Percentiles rank a stretch among this genome's conserved stretches.
Conservation (phyloP, 1,140 invertebrate genomes). For the Gerris buenoi region DNA sequence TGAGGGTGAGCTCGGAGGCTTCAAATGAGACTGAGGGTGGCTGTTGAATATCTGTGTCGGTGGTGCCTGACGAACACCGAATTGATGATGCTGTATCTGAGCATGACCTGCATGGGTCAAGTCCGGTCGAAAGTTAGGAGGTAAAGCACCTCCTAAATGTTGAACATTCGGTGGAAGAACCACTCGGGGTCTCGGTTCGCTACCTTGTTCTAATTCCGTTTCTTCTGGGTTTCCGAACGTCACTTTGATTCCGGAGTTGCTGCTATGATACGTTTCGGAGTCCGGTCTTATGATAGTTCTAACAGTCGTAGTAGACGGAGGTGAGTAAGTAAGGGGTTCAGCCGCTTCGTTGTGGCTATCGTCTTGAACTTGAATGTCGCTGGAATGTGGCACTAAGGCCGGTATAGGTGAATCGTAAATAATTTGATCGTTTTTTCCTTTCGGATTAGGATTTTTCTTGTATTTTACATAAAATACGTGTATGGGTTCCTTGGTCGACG, state of each 20-base stretch:
- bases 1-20: background rate
- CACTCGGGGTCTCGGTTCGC: constrained; percentile 14
- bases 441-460: constrained; percentile 45
- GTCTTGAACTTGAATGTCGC: constrained; percentile 14
- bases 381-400: constrained; percentile 49
- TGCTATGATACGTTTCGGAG: constrained; percentile 54
- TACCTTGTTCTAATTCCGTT: constrained; percentile 13
- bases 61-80: constrained; percentile 4
- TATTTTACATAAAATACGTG: constrained; percentile 83
- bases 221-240: constrained; percentile 19
- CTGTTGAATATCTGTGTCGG: constrained; percentile 26
- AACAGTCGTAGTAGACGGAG: constrained; percentile 53
- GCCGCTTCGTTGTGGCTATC: constrained; percentile 15
- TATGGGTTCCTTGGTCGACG: constrained; percentile 42
- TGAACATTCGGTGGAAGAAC: constrained; percentile 8
- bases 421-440: constrained; percentile 36
- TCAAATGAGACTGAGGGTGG: constrained; percentile 14
- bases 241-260: constrained; percentile 17
- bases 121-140: background rate
- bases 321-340: constrained; percentile 18
- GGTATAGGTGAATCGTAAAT: constrained; percentile 61
- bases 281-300: constrained; percentile 68
- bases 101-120: constrained; percentile 10
- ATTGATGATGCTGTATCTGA: constrained; percentile 6
- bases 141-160: background rate